Evolutionary conservation across 2,113 vertebrate species (phyloP).

Genomic region (Lanius ludovicianus): DNA sequence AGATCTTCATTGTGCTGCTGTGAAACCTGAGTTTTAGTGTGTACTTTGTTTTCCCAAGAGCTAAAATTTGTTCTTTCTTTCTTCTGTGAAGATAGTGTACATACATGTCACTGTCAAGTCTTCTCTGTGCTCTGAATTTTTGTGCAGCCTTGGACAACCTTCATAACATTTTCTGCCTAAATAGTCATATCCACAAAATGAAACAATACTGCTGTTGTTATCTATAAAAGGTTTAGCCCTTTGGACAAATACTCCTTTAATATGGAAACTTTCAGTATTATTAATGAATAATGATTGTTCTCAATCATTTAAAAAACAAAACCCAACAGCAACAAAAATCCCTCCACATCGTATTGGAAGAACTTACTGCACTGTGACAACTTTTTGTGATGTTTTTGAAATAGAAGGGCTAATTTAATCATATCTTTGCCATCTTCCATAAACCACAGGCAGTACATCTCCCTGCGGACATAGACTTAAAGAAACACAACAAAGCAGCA

Average conservation of each 20-base stretch:
- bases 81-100: not conserved
- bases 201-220: rapidly evolving
- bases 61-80: not conserved
- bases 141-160: not conserved
- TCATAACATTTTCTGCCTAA: not conserved
- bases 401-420: not conserved
- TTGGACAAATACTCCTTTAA: rapidly evolving
- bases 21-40: not conserved
- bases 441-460: not conserved
- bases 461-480: not conserved
- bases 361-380: not conserved
- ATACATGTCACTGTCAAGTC: not conserved
- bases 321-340: rapidly evolving
- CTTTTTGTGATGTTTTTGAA: slow-evolving; percentile 17
- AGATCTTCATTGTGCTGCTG: not conserved
- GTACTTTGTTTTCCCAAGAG: not conserved
- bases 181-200: not conserved
- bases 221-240: not conserved
- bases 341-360: not conserved
- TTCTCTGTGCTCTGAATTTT: not conserved
- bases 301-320: not conserved
- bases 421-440: not conserved
- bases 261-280: not conserved
- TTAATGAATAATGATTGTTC: not conserved
- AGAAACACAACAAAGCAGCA: slow-evolving; percentile 12